Conservation (phyloP, 2,888 invertebrate genomes). For the Cryptocephalus primarius region DNA sequence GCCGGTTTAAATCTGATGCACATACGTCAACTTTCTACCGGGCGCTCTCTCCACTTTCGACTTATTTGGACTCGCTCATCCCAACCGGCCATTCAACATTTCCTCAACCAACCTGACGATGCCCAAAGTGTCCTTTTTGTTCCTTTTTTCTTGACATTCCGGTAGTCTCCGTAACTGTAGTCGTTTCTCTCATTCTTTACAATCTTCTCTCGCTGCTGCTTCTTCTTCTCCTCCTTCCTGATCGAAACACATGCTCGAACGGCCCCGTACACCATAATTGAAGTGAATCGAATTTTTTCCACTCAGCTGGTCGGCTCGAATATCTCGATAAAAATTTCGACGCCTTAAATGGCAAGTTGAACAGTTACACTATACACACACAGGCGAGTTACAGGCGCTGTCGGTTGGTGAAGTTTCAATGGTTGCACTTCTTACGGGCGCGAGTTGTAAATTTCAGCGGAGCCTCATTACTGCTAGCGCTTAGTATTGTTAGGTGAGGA, state of each 20-base stretch:
- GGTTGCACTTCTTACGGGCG: not conserved
- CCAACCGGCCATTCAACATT: too few relatives aligned
- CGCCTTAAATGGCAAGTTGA: slow-evolving; percentile 5
- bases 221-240: too few relatives aligned
- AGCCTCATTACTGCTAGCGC: too few relatives aligned
- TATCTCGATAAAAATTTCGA: slow-evolving; percentile 3
- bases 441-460: too few relatives aligned
- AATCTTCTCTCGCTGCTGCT: not conserved
- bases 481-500: too few relatives aligned
- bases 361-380: not conserved
- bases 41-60: too few relatives aligned
- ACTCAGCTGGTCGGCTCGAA: not conserved
- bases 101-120: too few relatives aligned
- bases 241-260: not conserved
- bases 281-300: slow-evolving; percentile 2
- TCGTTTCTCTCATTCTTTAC: slow-evolving; percentile 1
- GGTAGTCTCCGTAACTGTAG: slow-evolving; percentile 1
- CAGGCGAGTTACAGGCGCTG: not conserved
- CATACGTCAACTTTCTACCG: too few relatives aligned
- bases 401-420: not conserved
- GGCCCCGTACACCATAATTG: slow-evolving; percentile 4
- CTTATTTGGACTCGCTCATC: too few relatives aligned
- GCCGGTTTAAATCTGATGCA: too few relatives aligned
- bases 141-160: not conserved
- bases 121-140: too few relatives aligned